Evolutionary conservation across 2,797 vertebrate species (phyloP).

Genomic region (Peromyscus eremicus): DNA sequence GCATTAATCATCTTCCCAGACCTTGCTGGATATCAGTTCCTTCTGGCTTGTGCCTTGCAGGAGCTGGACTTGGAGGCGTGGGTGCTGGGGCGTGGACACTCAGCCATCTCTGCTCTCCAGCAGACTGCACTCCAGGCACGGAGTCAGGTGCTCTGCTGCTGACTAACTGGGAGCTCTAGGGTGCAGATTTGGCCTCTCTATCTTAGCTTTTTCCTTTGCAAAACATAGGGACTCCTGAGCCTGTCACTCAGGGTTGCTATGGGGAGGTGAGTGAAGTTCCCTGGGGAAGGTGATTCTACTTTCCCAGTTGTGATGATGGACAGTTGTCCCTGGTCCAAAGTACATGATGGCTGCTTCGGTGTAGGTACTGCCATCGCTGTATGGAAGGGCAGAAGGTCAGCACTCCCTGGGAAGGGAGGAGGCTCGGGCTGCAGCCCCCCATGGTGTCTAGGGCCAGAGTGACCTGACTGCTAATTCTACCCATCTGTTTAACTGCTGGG

Average conservation of each 20-base stretch:
- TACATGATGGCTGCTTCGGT: rapidly evolving
- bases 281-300: not conserved
- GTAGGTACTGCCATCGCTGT: no score
- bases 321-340: rapidly evolving
- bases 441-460: not conserved
- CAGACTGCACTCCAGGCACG: rapidly evolving
- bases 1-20: conserved; percentile 41
- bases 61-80: not conserved
- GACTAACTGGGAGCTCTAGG: not conserved
- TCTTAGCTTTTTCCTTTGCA: not conserved
- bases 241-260: rapidly evolving
- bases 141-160: rapidly evolving
- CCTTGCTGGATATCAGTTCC: not conserved
- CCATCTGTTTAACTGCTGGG: not conserved
- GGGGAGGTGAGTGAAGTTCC: rapidly evolving
- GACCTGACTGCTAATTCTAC: not conserved
- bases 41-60: rapidly evolving
- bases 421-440: rapidly evolving
- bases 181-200: rapidly evolving
- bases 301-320: rapidly evolving
- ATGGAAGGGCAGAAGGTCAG: not conserved
- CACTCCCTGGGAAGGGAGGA: not conserved
- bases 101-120: rapidly evolving
- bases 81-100: not conserved
- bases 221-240: no score